Percentiles rank a stretch among this genome's conserved stretches.
Conservation (phyloP, 2,113 vertebrate genomes). For the Psittacula cyanocephala region DNA sequence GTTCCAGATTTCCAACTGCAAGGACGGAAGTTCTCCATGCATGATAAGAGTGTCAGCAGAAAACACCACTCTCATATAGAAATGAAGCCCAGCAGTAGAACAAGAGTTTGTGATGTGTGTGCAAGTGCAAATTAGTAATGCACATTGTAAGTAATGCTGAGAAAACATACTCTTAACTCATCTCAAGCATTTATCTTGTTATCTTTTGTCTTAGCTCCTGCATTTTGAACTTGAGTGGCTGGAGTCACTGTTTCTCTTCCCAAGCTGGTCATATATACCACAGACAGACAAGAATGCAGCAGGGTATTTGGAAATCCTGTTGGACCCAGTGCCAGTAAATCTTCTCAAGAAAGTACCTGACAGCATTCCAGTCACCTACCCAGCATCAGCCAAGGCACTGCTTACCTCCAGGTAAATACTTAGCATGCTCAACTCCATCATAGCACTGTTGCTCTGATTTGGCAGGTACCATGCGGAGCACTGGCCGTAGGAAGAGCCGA, state of each 20-base stretch:
- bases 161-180: background rate
- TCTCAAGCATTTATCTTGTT: background rate
- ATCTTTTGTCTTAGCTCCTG: slow-evolving; percentile 65
- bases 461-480: background rate
- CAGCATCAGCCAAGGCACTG: background rate
- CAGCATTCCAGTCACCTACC: background rate
- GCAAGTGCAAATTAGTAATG: background rate
- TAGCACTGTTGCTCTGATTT: background rate
- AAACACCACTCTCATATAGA: background rate
- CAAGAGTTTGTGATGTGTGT: background rate
- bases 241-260: slow-evolving; percentile 74
- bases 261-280: slow-evolving; percentile 85
- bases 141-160: background rate
- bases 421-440: accelerated
- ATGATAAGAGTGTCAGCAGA: background rate
- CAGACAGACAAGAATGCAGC: background rate
- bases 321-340: slow-evolving; percentile 70
- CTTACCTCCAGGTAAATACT: slow-evolving; percentile 51
- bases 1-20: background rate
- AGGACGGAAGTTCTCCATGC: background rate
- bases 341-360: background rate
- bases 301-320: slow-evolving; percentile 77
- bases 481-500: background rate
- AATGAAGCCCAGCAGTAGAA: background rate
- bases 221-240: slow-evolving; percentile 76